Base-by-base conservation (phyloP, 2,888 invertebrate species). In the Gnatocerus cornutus region DNA sequence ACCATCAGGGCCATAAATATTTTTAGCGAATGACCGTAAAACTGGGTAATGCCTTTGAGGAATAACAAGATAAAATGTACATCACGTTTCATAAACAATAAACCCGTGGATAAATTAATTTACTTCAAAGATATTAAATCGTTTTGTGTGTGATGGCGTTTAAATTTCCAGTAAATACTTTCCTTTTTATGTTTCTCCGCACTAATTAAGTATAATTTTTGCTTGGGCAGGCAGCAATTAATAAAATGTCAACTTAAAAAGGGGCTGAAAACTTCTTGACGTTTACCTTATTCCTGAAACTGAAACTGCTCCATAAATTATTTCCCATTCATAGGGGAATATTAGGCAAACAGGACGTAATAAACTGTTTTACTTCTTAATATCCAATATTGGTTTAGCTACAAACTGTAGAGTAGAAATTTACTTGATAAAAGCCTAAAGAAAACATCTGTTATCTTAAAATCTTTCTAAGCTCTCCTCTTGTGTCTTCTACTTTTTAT, bases 241-340 rank as follows among this genome's bases (percentile, higher is more conserved):
- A 33, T 52, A 52, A 30, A 33, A 29, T 29, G 50, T 4, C 12
- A 50, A 52, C 52, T 30, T 14, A n/a, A 37, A 30, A 10, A 52
- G 30, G 12, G 52, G 30, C 52, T 52, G 37, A 39, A 30, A 30
- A 52, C 33, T 33, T 30, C 33, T 52, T 55, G 56, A 58, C 56
- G 56, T 58, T 56, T 56, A 56, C 39, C 43, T 58, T 41, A 56
- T 39, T 56, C 27, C 56, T 29, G 56, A 58, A 58, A 58, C 56
- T 16, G 56, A 43, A 58, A 58, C 56, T 43, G 37, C 21, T 2
- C 27, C 29, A 58, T 58, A 58, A 58, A 58, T 43, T 58, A 58
- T 58, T 58, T 43, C 14, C 41, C 56, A 58, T 58, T 58, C 56
- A 58, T 58, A 58, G 43, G 56, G 56, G 56, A 58, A 58, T 58